These are phyloP conservation scores for Ifrita kowaldi DNA, from an alignment of 2,113 vertebrate genomes.

Conservation along the genomic window DNA sequence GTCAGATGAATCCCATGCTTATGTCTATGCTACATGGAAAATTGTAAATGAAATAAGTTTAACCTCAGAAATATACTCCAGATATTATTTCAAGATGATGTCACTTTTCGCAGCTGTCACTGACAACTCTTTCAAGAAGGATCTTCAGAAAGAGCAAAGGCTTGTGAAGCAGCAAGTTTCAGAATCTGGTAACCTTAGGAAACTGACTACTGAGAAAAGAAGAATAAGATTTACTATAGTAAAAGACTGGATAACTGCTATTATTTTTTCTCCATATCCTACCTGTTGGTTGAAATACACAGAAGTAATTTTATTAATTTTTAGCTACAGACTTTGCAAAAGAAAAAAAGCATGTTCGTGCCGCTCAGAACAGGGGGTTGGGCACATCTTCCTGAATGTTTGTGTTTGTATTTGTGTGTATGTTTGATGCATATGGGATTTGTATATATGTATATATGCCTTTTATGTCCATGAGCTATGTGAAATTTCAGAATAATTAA, in stretches of 20 bases:
- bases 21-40: not conserved
- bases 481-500: not conserved
- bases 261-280: not conserved
- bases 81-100: not conserved
- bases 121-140: not conserved
- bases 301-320: not conserved
- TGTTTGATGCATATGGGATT: not conserved
- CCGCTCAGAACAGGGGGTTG: accelerated
- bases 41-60: not conserved
- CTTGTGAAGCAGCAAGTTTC: not conserved
- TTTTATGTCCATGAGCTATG: not conserved
- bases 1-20: not conserved
- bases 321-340: not conserved
- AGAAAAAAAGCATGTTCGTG: not conserved
- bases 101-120: not conserved
- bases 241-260: not conserved
- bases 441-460: too few relatives aligned
- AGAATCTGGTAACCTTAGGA: not conserved
- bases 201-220: not conserved
- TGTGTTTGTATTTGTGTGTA: not conserved
- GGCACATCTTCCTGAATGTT: not conserved
- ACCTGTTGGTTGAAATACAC: not conserved
- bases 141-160: not conserved
- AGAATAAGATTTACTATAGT: not conserved
- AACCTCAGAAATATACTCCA: not conserved